Evolutionary conservation across 2,797 vertebrate species (phyloP).

Genomic region (Poecilia velifera): DNA sequence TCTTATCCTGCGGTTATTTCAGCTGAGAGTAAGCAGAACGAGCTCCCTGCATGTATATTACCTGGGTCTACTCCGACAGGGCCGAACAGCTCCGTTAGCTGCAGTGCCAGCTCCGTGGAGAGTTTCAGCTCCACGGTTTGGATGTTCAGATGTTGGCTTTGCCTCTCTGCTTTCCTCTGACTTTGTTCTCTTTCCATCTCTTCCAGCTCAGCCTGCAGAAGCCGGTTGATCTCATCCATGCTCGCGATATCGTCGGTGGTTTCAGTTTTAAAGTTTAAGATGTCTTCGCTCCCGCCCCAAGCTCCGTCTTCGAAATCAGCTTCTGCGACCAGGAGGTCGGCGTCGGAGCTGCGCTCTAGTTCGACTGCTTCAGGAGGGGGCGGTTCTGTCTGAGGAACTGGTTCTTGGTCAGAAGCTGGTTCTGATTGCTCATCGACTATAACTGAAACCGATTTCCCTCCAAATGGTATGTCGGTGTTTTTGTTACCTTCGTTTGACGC

Average conservation of each 20-base stretch:
- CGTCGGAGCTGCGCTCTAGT: conserved; percentile 5
- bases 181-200: conserved; percentile 70
- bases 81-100: conserved; percentile 95
- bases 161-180: conserved; percentile 53
- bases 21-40: background rate
- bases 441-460: conserved; percentile 15
- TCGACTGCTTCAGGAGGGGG: conserved; percentile 2
- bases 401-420: conserved; percentile 14
- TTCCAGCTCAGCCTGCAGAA: conserved; percentile 65
- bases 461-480: background rate
- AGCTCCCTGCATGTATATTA: conserved; percentile 67
- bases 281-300: conserved; percentile 19
- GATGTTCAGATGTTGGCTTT: conserved; percentile 81
- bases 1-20: background rate
- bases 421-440: conserved; percentile 11
- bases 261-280: conserved; percentile 41
- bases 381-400: conserved; percentile 12
- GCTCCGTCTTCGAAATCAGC: conserved; percentile 1
- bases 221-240: conserved; percentile 57
- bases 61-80: conserved; percentile 94
- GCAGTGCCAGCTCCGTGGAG: conserved; percentile 92
- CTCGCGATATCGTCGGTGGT: conserved; percentile 58
- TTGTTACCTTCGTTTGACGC: conserved; percentile 16
- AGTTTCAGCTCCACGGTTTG: conserved; percentile 90
- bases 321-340: conserved; percentile 9